Evolutionary conservation across 2,113 vertebrate genomes (phyloP).

Genomic region (Balaeniceps rex): DNA sequence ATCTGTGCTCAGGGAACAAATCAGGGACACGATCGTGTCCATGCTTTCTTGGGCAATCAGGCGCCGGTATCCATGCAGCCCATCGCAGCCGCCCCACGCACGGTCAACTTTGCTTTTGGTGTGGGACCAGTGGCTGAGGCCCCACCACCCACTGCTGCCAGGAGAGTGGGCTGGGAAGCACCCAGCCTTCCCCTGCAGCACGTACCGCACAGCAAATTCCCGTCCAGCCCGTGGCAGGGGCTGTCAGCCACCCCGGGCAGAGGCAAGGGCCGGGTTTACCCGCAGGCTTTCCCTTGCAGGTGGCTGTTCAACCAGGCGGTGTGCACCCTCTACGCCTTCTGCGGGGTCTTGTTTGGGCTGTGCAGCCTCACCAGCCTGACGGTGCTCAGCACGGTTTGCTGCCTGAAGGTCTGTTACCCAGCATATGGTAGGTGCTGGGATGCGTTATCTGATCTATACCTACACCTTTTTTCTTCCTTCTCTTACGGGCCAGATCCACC

Average conservation of each 20-base stretch:
- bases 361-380: conserved; percentile 85
- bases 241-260: rapidly evolving
- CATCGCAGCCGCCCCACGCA: rapidly evolving
- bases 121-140: background rate
- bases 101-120: background rate
- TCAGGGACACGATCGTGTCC: rapidly evolving
- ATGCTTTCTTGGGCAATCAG: rapidly evolving
- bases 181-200: background rate
- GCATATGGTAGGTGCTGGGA: conserved; percentile 75
- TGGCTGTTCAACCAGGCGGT: conserved; percentile 76
- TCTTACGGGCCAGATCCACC: background rate
- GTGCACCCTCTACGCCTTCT: conserved; percentile 82
- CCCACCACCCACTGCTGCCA: background rate
- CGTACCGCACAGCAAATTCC: background rate
- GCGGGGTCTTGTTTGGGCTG: conserved; percentile 83
- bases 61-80: background rate
- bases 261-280: background rate
- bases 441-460: background rate
- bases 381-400: conserved; percentile 82
- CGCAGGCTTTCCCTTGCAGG: conserved; percentile 47
- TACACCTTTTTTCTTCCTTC: too few relatives aligned
- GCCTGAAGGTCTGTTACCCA: conserved; percentile 86
- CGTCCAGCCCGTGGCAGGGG: rapidly evolving
- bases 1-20: background rate
- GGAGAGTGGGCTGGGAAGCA: background rate